Conservation (phyloP, 2,113 vertebrate species). For the Coptodon bakossiorum region DNA sequence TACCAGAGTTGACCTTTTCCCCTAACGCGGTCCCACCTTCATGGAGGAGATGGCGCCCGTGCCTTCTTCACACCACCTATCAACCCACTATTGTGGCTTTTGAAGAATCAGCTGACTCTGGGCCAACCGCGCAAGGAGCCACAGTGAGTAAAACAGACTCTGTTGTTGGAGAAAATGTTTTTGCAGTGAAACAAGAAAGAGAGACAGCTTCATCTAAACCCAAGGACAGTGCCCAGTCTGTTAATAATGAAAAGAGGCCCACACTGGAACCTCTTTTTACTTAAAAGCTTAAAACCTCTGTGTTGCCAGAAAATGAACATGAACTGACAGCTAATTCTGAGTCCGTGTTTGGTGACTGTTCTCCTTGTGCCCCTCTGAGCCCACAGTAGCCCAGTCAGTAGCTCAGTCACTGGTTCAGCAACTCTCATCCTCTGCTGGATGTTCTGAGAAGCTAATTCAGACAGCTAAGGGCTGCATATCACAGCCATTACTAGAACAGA, state of each 20-base stretch:
- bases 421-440: background rate
- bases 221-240: background rate
- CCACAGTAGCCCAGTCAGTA: background rate
- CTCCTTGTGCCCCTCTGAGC: background rate
- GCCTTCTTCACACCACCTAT: background rate
- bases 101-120: background rate
- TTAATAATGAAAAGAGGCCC: background rate
- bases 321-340: background rate
- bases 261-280: background rate
- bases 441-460: background rate
- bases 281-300: background rate
- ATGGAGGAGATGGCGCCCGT: background rate
- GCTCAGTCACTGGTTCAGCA: background rate
- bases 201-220: background rate
- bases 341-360: background rate
- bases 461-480: background rate
- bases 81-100: background rate
- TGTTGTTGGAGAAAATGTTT: background rate
- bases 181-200: background rate
- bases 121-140: background rate
- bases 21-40: background rate
- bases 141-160: background rate
- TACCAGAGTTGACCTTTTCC: background rate
- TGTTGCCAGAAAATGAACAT: background rate
- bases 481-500: background rate